Conservation (phyloP, 2,113 vertebrate genomes). For the Sylvietta virens region DNA sequence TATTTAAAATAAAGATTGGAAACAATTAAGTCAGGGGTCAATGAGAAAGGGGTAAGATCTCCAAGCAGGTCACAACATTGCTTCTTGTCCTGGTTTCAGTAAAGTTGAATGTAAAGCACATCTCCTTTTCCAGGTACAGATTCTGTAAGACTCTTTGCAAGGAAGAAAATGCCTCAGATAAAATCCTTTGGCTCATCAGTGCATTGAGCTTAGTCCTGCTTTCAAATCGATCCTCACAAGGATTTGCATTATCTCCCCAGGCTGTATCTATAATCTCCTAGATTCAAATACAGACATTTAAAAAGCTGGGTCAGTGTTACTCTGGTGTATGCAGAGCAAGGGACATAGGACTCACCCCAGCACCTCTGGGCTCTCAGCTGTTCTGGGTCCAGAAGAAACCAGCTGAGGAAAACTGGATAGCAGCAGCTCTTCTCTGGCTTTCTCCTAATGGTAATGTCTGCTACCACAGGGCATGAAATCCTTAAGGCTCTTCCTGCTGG, state of each 20-base stretch:
- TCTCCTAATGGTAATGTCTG: background rate
- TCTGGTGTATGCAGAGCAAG: background rate
- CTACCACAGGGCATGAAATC: background rate
- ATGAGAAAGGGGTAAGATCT: background rate
- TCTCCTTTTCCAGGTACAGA: background rate
- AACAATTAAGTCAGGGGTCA: background rate
- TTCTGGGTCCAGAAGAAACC: background rate
- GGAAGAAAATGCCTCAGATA: background rate
- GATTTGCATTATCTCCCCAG: background rate
- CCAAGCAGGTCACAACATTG: background rate
- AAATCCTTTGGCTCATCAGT: background rate
- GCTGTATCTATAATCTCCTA: background rate
- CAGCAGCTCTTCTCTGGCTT: background rate
- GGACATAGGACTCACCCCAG: background rate
- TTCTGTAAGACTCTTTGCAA: background rate
- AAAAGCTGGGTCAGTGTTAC: background rate
- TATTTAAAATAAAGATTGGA: background rate
- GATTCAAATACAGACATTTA: background rate
- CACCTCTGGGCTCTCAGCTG: background rate
- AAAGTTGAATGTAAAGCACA: background rate
- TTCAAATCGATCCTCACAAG: background rate
- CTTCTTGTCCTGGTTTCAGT: background rate
- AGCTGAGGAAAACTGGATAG: background rate
- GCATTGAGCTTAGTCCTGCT: background rate
- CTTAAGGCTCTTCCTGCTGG: background rate